phyloP scores from a whole-genome alignment of 2,797 vertebrate genomes.

The Platalea minor region DNA sequence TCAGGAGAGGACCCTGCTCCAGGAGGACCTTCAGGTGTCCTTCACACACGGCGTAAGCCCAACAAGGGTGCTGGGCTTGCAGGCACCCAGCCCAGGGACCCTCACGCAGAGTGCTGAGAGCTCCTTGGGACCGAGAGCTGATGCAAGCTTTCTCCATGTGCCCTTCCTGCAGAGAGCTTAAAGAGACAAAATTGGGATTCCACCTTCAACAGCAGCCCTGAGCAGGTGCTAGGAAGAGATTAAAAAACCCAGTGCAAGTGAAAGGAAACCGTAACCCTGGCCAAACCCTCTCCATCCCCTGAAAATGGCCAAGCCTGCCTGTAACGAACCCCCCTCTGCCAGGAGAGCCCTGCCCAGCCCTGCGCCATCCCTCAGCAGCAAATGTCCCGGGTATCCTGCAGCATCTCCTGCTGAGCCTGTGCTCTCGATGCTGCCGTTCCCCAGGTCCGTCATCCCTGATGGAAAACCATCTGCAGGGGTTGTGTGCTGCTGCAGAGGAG shows the following conservation, averaged over 20 bases:
- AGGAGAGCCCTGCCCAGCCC: not conserved
- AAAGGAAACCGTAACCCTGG: not conserved
- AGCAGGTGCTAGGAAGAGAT: not conserved
- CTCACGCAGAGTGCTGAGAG: not conserved
- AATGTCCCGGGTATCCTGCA: not conserved
- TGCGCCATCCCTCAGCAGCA: not conserved
- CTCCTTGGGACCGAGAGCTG: too few species aligned
- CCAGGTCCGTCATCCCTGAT: rapidly evolving
- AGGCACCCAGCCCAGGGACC: not conserved
- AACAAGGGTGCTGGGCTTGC: not conserved
- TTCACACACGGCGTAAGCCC: too few species aligned
- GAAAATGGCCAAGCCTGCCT: not conserved
- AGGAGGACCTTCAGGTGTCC: not conserved
- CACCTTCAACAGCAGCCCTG: not conserved
- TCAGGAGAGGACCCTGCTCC: not conserved
- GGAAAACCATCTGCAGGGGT: not conserved
- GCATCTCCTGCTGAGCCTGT: not conserved
- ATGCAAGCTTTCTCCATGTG: not conserved
- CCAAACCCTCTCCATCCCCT: not conserved
- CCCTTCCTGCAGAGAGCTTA: not conserved
- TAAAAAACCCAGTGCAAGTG: not conserved
- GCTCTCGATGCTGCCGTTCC: rapidly evolving
- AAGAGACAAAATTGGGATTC: not conserved
- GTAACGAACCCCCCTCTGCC: rapidly evolving
- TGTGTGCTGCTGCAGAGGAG: rapidly evolving